Evolutionary conservation across 2,797 vertebrate genomes (phyloP).

Genomic region (Apodemus agrarius): DNA sequence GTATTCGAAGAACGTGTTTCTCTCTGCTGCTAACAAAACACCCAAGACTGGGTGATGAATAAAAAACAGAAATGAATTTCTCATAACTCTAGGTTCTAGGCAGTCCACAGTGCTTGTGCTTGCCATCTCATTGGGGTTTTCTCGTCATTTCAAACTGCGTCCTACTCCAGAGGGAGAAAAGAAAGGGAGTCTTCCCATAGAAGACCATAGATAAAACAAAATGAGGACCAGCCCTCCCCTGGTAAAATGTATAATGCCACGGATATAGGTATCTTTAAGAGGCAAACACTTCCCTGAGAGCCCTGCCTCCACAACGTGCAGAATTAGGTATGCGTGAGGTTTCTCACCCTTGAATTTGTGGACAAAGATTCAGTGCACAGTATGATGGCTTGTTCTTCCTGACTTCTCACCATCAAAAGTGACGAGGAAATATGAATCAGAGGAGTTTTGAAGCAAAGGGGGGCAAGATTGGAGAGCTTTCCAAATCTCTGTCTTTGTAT

Average conservation of each 20-base stretch:
- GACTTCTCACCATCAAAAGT: background rate
- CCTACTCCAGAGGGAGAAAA: background rate
- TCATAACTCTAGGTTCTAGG: background rate
- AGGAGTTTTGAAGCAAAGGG: background rate
- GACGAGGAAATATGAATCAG: background rate
- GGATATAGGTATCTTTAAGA: background rate
- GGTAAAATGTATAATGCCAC: background rate
- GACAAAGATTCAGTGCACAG: background rate
- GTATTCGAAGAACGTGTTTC: background rate
- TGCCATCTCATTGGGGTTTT: background rate
- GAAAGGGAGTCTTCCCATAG: background rate
- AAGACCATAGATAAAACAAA: background rate
- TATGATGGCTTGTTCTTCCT: background rate
- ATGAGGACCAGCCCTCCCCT: background rate
- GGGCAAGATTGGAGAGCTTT: background rate
- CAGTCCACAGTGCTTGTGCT: background rate
- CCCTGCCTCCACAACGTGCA: background rate
- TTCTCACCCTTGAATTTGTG: background rate
- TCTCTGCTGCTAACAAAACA: background rate
- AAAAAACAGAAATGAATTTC: slow-evolving; percentile 10
- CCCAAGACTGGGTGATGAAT: background rate
- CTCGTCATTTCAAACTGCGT: background rate
- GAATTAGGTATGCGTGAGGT: background rate
- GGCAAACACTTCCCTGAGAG: background rate
- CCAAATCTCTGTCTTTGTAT: background rate